Evolutionary conservation across 2,113 vertebrate species (phyloP).

Genomic region (Pterocles gutturalis): DNA sequence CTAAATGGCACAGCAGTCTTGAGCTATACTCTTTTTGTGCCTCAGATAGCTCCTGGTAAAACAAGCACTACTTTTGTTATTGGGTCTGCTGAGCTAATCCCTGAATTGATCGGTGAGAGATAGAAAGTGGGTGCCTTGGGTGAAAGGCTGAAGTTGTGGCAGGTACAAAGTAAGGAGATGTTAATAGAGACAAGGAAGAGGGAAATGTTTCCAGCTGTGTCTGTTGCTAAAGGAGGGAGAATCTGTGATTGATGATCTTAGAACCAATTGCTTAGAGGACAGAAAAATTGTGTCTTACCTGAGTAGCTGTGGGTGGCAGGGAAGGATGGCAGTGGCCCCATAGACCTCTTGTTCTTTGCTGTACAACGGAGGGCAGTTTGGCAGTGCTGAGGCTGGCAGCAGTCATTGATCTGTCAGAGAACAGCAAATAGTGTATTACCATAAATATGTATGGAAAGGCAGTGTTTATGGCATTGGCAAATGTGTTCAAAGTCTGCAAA

Average conservation of each 20-base stretch:
- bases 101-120: neutral
- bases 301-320: neutral
- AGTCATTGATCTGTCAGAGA: neutral
- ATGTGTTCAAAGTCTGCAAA: neutral
- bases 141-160: neutral
- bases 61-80: neutral
- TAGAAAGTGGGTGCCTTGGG: neutral
- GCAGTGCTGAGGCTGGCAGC: neutral
- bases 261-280: neutral
- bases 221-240: neutral
- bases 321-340: neutral
- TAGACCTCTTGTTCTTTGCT: neutral
- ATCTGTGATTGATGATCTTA: neutral
- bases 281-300: neutral
- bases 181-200: neutral
- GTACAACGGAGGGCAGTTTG: neutral
- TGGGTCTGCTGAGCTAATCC: neutral
- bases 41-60: neutral
- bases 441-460: neutral
- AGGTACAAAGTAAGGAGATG: neutral
- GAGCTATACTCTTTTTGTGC: neutral
- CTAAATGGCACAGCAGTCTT: neutral
- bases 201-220: neutral
- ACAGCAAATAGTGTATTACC: neutral
- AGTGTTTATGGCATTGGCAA: neutral